Conservation (phyloP, 2,113 vertebrate genomes). For the Argyrosomus japonicus region DNA sequence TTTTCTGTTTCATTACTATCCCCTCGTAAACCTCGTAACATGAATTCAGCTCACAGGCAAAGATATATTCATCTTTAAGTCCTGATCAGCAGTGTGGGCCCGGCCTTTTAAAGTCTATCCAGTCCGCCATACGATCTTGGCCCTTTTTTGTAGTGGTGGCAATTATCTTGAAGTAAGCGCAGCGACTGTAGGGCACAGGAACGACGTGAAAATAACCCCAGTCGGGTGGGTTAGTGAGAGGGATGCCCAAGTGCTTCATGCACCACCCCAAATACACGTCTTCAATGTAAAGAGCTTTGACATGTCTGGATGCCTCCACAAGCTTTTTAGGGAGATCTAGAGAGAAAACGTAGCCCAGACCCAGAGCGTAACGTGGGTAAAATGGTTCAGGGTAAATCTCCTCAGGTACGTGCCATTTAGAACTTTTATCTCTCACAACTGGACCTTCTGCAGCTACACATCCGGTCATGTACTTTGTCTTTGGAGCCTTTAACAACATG, state of each 20-base stretch:
- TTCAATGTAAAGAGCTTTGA: conserved; percentile 83
- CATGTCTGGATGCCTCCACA: conserved; percentile 52
- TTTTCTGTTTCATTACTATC: too few species aligned
- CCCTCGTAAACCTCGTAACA: too few species aligned
- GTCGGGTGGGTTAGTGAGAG: background rate
- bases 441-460: conserved; percentile 57
- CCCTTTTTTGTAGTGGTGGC: conserved; percentile 3
- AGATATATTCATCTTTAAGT: too few species aligned
- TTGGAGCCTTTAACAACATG: conserved; percentile 27
- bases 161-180: conserved; percentile 66
- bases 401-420: conserved; percentile 81
- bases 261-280: conserved; percentile 82
- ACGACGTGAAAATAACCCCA: conserved; percentile 27
- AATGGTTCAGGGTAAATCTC: conserved; percentile 24
- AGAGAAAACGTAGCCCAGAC: conserved; percentile 83
- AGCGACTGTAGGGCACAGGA: conserved; percentile 60
- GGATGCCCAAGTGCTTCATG: conserved; percentile 70
- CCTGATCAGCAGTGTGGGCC: conserved; percentile 50
- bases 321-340: conserved; percentile 70
- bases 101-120: conserved; percentile 68
- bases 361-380: conserved; percentile 80
- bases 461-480: conserved; percentile 60
- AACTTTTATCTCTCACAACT: conserved; percentile 4
- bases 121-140: conserved; percentile 31
- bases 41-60: too few species aligned